Percentiles rank a stretch among this genome's conserved stretches.
These are phyloP conservation scores for Pomacea canaliculata DNA, from an alignment of 2,888 invertebrate species.

Conservation along the genomic window DNA sequence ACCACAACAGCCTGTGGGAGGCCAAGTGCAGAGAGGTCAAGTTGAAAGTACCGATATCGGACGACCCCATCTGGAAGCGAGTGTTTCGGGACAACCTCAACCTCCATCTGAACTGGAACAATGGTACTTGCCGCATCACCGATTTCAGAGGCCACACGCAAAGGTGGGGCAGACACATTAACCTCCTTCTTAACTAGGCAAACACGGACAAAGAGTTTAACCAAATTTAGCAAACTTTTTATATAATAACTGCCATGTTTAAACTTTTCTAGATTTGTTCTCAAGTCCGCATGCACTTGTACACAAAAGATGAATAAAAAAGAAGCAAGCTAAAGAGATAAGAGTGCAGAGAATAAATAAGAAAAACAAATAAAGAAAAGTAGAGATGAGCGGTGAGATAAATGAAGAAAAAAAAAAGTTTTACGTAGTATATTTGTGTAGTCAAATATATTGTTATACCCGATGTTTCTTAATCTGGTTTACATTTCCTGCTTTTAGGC, in stretches of 20 bases:
- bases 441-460: no score
- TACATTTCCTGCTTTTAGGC: no score
- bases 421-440: no score
- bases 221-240: not conserved
- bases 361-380: no score
- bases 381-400: no score
- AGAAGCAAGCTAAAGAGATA: no score
- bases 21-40: slow-evolving; percentile 53
- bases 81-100: slow-evolving; percentile 57
- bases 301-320: no score
- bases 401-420: no score
- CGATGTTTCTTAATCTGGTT: no score
- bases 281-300: no score
- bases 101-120: slow-evolving; percentile 60
- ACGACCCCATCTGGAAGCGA: slow-evolving; percentile 58
- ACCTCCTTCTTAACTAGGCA: not conserved
- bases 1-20: slow-evolving; percentile 61
- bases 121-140: slow-evolving; percentile 51
- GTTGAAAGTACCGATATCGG: slow-evolving; percentile 49
- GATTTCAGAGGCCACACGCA: slow-evolving; percentile 62
- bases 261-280: no score
- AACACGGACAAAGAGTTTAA: not conserved
- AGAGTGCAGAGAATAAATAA: no score
- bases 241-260: not conserved
- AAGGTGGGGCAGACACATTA: slow-evolving; percentile 42